phyloP scores from a whole-genome alignment of 2,113 vertebrate genomes.

The Puma concolor region DNA sequence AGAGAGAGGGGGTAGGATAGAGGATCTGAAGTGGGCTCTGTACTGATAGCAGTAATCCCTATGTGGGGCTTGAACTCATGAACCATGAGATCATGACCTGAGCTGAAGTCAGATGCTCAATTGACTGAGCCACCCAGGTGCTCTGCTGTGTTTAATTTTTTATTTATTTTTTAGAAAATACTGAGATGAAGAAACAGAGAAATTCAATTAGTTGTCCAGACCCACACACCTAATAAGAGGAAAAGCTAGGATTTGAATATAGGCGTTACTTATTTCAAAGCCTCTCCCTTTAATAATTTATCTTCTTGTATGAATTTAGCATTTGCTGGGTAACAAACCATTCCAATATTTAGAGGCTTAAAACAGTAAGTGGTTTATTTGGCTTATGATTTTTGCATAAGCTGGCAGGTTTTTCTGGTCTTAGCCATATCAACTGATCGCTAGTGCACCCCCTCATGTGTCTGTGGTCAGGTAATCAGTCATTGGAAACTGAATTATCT shows the following conservation, averaged over 20 bases:
- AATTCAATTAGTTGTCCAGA: not conserved
- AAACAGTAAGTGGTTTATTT: not conserved
- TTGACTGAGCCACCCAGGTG: too few relatives aligned
- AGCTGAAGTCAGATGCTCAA: too few relatives aligned
- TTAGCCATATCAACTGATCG: not conserved
- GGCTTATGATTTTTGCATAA: not conserved
- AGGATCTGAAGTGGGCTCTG: too few relatives aligned
- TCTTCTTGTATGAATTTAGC: not conserved
- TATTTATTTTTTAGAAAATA: too few relatives aligned
- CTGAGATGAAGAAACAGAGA: not conserved
- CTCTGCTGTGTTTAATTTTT: too few relatives aligned
- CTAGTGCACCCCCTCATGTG: accelerated
- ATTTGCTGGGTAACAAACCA: not conserved
- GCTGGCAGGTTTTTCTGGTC: not conserved
- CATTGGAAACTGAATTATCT: not conserved
- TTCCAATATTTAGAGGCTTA: not conserved
- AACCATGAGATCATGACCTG: too few relatives aligned
- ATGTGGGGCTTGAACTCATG: too few relatives aligned
- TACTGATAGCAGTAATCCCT: too few relatives aligned
- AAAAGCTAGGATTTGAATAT: not conserved
- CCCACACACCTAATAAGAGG: not conserved
- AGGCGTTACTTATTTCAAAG: not conserved
- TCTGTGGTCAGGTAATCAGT: not conserved
- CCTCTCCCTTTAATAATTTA: not conserved
- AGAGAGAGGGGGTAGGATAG: too few relatives aligned